phyloP scores from a whole-genome alignment of 2,888 invertebrate species.

The Nomada hirtipes region DNA sequence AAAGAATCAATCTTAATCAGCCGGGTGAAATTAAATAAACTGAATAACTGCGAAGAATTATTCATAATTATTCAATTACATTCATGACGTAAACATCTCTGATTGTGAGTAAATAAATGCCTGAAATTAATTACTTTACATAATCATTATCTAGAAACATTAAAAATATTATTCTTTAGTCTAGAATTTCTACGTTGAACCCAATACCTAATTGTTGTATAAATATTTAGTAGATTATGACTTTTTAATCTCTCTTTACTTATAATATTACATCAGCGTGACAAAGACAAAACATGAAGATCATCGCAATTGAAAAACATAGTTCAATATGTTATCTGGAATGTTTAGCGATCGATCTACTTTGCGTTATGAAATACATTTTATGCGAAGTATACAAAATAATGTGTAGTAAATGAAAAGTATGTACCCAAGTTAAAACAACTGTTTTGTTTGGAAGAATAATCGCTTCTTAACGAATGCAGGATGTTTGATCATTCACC shows the following conservation, averaged over 20 bases:
- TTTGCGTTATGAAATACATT: background rate
- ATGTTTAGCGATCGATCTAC: too few species aligned
- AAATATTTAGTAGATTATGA: background rate
- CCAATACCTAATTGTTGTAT: too few species aligned
- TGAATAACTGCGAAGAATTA: too few species aligned
- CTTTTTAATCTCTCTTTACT: constrained; percentile 18
- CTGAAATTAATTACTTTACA: background rate
- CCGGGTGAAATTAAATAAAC: too few species aligned
- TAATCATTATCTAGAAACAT: background rate
- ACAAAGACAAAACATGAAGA: background rate
- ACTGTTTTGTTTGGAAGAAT: constrained; percentile 29
- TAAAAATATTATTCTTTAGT: background rate
- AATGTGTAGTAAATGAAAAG: too few species aligned
- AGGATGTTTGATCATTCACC: constrained; percentile 49
- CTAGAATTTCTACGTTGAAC: background rate
- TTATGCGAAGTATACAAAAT: too few species aligned
- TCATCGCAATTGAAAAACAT: background rate
- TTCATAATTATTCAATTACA: too few species aligned
- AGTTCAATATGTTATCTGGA: too few species aligned
- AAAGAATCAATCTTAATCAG: too few species aligned
- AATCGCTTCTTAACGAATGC: constrained; percentile 36
- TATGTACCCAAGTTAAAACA: constrained; percentile 10
- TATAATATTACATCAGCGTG: background rate
- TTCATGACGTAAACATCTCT: too few species aligned
- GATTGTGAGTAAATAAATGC: too few species aligned